phyloP scores from a whole-genome alignment of 1,140 invertebrate genomes.

The Aphelinus certus region DNA sequence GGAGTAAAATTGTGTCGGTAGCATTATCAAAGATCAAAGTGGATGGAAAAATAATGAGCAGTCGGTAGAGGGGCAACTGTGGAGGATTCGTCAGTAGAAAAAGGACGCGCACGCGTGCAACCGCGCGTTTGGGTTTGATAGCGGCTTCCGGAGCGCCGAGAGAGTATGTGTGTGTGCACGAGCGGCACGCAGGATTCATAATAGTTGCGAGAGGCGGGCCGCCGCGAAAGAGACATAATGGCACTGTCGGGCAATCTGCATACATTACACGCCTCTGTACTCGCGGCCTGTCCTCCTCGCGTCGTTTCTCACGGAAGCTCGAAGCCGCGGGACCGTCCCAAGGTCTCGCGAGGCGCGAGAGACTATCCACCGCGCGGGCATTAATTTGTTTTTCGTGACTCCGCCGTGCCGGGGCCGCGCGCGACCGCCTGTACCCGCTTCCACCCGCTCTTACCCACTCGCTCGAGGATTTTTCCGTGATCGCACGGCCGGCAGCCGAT shows the following conservation, averaged over 20 bases:
- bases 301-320: constrained; percentile 59
- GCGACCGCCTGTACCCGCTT: too few species aligned
- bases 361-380: background rate
- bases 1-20: too few species aligned
- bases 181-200: background rate
- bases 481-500: too few species aligned
- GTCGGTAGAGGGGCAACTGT: too few species aligned
- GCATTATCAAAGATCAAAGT: too few species aligned
- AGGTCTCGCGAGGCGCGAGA: background rate
- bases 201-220: background rate
- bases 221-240: constrained; percentile 57
- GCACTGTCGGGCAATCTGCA: constrained; percentile 60
- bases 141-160: too few species aligned
- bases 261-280: constrained; percentile 51
- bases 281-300: constrained; percentile 40
- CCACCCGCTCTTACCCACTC: too few species aligned
- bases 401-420: constrained; percentile 12
- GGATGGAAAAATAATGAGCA: too few species aligned
- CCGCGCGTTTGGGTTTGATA: too few species aligned
- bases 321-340: background rate
- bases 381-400: constrained; percentile 32
- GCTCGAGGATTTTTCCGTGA: too few species aligned
- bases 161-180: constrained; percentile 21
- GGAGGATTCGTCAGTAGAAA: too few species aligned
- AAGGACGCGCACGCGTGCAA: too few species aligned